A percentile compares a stretch with the other conserved stretches of the same genome.
Evolutionary conservation across 1,140 invertebrate genomes (phyloP).

Genomic region (Brachionus sp.): DNA sequence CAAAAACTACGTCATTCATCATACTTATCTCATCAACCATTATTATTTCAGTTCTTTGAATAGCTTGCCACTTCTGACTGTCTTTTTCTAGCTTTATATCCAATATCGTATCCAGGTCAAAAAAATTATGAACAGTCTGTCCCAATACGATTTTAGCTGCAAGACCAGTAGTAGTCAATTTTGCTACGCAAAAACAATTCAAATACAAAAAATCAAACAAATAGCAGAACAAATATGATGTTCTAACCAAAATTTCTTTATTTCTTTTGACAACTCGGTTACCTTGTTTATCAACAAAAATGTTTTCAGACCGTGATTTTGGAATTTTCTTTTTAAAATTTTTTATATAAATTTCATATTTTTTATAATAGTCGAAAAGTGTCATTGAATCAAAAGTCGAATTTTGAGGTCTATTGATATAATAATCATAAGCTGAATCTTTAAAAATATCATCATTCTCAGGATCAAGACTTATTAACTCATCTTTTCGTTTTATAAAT

Average conservation of each 20-base stretch:
- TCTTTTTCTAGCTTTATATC: neutral
- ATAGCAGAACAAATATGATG: too few relatives aligned
- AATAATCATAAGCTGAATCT: too few relatives aligned
- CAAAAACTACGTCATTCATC: neutral
- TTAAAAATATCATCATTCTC: too few relatives aligned
- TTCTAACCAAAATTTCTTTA: neutral
- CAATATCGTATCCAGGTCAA: neutral
- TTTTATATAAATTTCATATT: too few relatives aligned
- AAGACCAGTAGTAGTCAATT: neutral
- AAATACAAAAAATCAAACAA: too few relatives aligned
- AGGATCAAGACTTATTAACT: neutral
- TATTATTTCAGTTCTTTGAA: neutral
- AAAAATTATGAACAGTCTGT: neutral
- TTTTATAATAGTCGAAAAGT: too few relatives aligned
- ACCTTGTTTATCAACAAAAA: neutral
- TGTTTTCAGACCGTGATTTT: too few relatives aligned
- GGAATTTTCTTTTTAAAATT: too few relatives aligned
- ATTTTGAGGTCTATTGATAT: too few relatives aligned
- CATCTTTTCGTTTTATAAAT: neutral
- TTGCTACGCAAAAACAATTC: neutral
- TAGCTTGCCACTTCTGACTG: neutral
- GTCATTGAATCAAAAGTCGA: too few relatives aligned
- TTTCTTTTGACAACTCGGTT: neutral
- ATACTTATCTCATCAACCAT: constrained; percentile 4
- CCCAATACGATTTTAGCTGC: neutral